Evolutionary conservation across 2,797 vertebrate species (phyloP).

Genomic region (Melanotaenia nigrans): DNA sequence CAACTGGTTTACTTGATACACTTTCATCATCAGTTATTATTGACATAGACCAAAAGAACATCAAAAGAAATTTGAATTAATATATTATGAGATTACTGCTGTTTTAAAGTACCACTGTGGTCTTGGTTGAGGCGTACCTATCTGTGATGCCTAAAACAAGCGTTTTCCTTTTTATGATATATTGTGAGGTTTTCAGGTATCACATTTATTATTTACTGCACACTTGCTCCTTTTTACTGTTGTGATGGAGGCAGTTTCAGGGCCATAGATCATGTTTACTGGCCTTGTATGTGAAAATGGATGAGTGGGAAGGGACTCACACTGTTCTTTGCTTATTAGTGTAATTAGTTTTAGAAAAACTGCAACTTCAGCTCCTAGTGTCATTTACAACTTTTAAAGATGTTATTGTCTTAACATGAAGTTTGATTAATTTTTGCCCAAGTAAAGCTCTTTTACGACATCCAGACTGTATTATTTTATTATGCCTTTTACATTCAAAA

Average conservation of each 20-base stretch:
- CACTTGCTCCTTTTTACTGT: conserved; percentile 2
- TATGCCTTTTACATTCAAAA: neutral
- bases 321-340: conserved; percentile 4
- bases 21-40: conserved; percentile 33
- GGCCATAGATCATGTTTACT: conserved; percentile 18
- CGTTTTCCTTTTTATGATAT: conserved; percentile 7
- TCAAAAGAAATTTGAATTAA: conserved; percentile 9
- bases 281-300: conserved; percentile 23
- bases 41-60: neutral
- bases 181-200: neutral
- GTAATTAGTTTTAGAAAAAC: conserved; percentile 24
- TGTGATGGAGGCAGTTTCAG: conserved; percentile 19
- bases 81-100: conserved; percentile 7
- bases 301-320: conserved; percentile 6
- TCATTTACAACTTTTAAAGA: conserved; percentile 20
- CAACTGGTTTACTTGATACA: neutral
- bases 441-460: conserved; percentile 18
- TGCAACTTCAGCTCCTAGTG: conserved; percentile 22
- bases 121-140: neutral
- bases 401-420: conserved; percentile 22
- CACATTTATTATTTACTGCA: neutral
- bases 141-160: conserved; percentile 8
- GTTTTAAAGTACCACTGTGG: neutral
- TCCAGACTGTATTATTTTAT: conserved; percentile 1
- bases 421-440: conserved; percentile 22